These are phyloP conservation scores for Pristionchus arcanus DNA, from an alignment of 2,888 invertebrate genomes.

Conservation along the genomic window DNA sequence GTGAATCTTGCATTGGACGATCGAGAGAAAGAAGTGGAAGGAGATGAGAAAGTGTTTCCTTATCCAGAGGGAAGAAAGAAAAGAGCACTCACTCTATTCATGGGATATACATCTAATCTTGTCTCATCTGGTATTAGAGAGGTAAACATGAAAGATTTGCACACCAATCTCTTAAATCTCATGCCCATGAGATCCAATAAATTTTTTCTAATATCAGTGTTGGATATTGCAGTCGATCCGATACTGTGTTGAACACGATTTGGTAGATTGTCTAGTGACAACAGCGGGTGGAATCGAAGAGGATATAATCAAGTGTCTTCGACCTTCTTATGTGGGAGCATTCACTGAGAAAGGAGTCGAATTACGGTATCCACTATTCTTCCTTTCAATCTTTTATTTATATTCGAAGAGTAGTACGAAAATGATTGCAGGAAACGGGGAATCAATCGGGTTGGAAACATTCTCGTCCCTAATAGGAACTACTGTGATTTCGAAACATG, in stretches of 20 bases:
- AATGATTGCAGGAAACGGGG: conserved; percentile 82
- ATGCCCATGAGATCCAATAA: not conserved
- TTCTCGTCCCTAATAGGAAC: conserved; percentile 97
- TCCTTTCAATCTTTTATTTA: not conserved
- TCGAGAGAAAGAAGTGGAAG: conserved; percentile 61
- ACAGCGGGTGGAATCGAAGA: conserved; percentile 99
- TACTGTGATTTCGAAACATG: conserved; percentile 97
- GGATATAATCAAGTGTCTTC: conserved; percentile 98
- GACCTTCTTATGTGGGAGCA: conserved; percentile 91
- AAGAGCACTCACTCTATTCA: conserved; percentile 91
- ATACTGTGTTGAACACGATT: conserved; percentile 86
- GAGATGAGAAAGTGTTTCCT: conserved; percentile 65
- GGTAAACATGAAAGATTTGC: conserved; percentile 61
- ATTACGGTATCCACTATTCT: conserved; percentile 83
- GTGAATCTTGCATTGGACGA: conserved; percentile 59
- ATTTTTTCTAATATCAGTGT: not conserved
- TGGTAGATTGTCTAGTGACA: conserved; percentile 96
- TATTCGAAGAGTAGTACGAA: not conserved
- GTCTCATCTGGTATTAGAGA: conserved; percentile 96
- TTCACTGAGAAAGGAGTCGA: conserved; percentile 71
- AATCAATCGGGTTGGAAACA: conserved; percentile 93
- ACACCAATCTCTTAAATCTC: no score
- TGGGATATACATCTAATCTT: conserved; percentile 98
- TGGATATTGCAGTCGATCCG: conserved; percentile 84
- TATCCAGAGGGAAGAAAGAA: conserved; percentile 77